phyloP scores from a whole-genome alignment of 1,140 invertebrate genomes.

The Ectropis grisescens region DNA sequence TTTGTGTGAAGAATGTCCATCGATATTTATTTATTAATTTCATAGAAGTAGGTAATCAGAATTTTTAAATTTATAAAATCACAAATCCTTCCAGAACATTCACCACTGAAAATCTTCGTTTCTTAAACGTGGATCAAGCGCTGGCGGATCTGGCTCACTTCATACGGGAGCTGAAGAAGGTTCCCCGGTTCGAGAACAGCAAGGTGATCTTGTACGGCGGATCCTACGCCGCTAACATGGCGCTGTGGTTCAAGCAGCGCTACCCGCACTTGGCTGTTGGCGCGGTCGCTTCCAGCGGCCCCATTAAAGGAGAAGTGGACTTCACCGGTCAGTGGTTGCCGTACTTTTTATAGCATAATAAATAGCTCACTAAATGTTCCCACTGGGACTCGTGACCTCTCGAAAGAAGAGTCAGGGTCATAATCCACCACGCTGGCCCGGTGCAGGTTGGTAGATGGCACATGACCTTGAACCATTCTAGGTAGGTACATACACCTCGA shows the following conservation, averaged over 20 bases:
- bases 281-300: constrained; percentile 80
- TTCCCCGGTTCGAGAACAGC: constrained; percentile 43
- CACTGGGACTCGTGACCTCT: too few relatives aligned
- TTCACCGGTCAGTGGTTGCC: constrained; percentile 67
- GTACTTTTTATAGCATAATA: too few relatives aligned
- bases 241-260: constrained; percentile 81
- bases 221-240: constrained; percentile 86
- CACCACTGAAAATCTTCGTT: constrained; percentile 75
- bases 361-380: too few relatives aligned
- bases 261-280: constrained; percentile 83
- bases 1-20: too few relatives aligned
- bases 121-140: constrained; percentile 81
- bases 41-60: too few relatives aligned
- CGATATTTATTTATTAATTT: too few relatives aligned
- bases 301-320: constrained; percentile 77
- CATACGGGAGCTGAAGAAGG: constrained; percentile 71
- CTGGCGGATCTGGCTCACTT: constrained; percentile 83
- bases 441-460: too few relatives aligned
- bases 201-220: constrained; percentile 74
- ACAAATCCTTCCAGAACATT: constrained; percentile 70
- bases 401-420: too few relatives aligned
- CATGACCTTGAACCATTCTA: too few relatives aligned
- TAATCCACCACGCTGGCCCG: too few relatives aligned
- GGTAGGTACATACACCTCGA: too few relatives aligned
- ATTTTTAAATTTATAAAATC: too few relatives aligned